Evolutionary conservation across 1,140 invertebrate genomes (phyloP), one percentile per base, ranked within the genome.

Genomic region (Drosophila tani): DNA sequence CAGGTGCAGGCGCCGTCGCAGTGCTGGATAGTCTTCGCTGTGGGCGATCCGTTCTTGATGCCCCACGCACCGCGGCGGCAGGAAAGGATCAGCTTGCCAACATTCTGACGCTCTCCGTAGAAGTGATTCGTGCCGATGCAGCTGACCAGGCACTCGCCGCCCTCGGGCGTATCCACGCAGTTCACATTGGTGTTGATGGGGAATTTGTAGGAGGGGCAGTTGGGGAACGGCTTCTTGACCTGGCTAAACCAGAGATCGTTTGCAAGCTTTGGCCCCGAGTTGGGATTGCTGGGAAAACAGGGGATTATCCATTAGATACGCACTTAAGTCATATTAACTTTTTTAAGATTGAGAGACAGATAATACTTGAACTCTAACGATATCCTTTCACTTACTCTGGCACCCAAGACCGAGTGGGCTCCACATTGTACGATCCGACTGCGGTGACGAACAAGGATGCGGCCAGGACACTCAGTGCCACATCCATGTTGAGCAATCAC

Each of bases 241-340:
- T 62, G 59, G 46, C 59, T 62, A 21, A 62, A 62, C 59, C 59
- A 62, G 14, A 62, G 45, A 0, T 62, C 59, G n/a, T 62, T 47
- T 9, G 59, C 46, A 6, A 38, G 5, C 35, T 50, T 62, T 1
- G 59, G 59, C 0, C 59, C 59, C 2, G n/a, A 24, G 11, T 14
- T 38, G 5, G 59, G 59, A 38, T 62, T 62, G 45, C 59, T 62
- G 15, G 5, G 5, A 12, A n/a, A n/a, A 43, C 19, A 40, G 0
- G 7, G 19, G 3, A 24, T 3, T 40, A 15, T 14, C 3, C 2
- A 46, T 46, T 46, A 46, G 11, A 2, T 3, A 35, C 32, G 9
- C 11, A 35, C 19, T 6, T 21, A 6, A 49, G 24, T 9, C 1
- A 7, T 8, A 27, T 4, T 15, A 35, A 12, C 0, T 3, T 35